These are phyloP conservation scores for Sanderia malayensis DNA, from an alignment of 30 jellyfish, hydroid and myxozoan genomes.

Conservation along the genomic window DNA sequence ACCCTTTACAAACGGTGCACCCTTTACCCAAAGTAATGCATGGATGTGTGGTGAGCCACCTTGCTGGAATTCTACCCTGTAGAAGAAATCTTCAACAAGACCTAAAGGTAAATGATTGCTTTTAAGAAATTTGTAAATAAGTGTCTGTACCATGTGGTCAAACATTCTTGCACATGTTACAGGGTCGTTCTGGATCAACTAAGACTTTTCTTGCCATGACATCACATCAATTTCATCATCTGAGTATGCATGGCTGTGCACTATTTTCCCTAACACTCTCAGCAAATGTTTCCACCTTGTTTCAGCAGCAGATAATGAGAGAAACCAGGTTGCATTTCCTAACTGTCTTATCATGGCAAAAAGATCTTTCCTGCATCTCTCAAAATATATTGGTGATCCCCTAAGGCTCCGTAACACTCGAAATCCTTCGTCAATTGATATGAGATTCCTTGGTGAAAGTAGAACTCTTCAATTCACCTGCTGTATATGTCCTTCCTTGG, in stretches of 20 bases:
- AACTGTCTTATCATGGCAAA: too few relatives aligned
- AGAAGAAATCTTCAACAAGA: constrained; percentile 20
- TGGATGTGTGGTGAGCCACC: constrained; percentile 61
- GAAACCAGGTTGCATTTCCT: constrained; percentile 10
- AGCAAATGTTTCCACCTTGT: constrained; percentile 24
- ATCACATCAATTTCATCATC: constrained; percentile 26
- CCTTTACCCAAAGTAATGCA: constrained; percentile 47
- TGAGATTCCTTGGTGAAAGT: not conserved
- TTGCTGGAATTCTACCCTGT: constrained; percentile 47
- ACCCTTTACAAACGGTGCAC: constrained; percentile 31
- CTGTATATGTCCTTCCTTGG: not conserved
- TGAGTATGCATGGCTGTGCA: constrained; percentile 14
- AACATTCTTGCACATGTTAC: constrained; percentile 31
- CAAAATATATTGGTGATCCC: too few relatives aligned
- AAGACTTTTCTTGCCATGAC: constrained; percentile 38
- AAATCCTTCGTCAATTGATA: constrained; percentile 5
- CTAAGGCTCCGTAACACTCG: constrained; percentile 3
- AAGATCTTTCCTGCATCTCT: too few relatives aligned
- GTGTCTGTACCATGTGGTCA: constrained; percentile 26
- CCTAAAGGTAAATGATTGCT: constrained; percentile 22
- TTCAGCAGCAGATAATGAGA: constrained; percentile 17
- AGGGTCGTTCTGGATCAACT: constrained; percentile 22
- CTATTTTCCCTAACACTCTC: constrained; percentile 7
- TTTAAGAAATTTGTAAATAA: constrained; percentile 19
- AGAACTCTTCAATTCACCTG: not conserved